Evolutionary conservation across 2,888 invertebrate genomes (phyloP), one percentile per base, ranked within the genome.

Genomic region (Panopea generosa): DNA sequence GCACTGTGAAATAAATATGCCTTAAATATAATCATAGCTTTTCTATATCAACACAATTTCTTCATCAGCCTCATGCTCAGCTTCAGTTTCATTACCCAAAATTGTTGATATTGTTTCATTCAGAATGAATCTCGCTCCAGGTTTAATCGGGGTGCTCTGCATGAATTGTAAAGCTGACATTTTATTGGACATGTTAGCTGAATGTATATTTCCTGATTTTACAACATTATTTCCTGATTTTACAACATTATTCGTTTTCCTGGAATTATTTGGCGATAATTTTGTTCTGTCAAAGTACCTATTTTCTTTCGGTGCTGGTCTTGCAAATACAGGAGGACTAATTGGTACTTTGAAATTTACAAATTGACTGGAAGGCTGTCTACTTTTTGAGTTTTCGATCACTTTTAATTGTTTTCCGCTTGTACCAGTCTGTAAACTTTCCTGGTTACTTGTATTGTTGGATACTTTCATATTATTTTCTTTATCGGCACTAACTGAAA

Each of bases 61-160:
- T 29, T 76, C 75, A 14, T 73, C 61, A 3, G 49, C 56, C 3
- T 57, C 61, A 9, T 40, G 50, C 18, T 45, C 69, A 16, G 55
- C 61, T 20, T 71, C 76, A 2, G 33, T 33, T 11, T 76, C 76
- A 57, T 66, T 70, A 2, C 71, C 71, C 18, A 68, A 20, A 3
- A 76, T 76, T 0, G 76, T 76, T 16, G 76, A 76, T 50, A 76
- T 61, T 27, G 76, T 76, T 16, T 66, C 66, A 40, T 76, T 76
- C 9, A 76, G 27, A n/a, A 43, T 70, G 27, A 70, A 67, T 22
- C 38, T 24, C 18, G 33, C 20, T 9, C 66, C 70, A 7, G 60
- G 70, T 18, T 57, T 65, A 4, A 76, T 47, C 2, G 76, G 76
- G 14, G 76, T 76, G 50, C 76, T 76, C 24, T 76, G 76, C 29